A percentile compares a stretch with the other conserved stretches of the same genome.
Conservation (phyloP, 2,113 vertebrate species). For the Lanius collurio region DNA sequence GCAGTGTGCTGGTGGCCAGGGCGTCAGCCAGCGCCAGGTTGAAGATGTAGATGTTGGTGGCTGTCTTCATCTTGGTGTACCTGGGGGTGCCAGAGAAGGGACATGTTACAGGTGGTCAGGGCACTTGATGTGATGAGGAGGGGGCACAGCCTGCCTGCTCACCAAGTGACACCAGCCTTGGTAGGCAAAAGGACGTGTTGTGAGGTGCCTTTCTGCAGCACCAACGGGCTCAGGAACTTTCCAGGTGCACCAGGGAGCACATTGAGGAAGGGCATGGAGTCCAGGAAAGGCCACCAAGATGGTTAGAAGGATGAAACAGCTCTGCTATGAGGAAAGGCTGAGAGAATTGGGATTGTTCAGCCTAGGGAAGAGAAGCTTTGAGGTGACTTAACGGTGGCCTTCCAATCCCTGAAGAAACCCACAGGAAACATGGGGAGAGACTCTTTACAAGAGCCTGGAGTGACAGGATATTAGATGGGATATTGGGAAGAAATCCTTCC, state of each 20-base stretch:
- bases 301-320: not conserved
- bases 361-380: not conserved
- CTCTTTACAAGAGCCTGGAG: not conserved
- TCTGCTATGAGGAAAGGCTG: not conserved
- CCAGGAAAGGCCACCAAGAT: not conserved
- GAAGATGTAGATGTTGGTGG: conserved; percentile 99
- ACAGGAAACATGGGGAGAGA: not conserved
- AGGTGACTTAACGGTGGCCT: not conserved
- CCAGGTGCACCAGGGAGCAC: not conserved
- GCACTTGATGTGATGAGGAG: accelerated
- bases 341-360: not conserved
- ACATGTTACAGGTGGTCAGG: not conserved
- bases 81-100: conserved; percentile 67
- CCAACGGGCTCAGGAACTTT: not conserved
- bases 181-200: not conserved
- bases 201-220: not conserved
- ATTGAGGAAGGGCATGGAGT: accelerated
- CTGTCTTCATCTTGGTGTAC: conserved; percentile 98
- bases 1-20: conserved; percentile 91
- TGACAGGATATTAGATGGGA: not conserved
- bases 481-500: not conserved
- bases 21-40: conserved; percentile 93
- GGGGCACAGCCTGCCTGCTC: not conserved
- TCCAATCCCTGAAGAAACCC: not conserved
- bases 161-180: not conserved